Evolutionary conservation across 2,113 vertebrate species (phyloP).

Genomic region (Caranx ignobilis): DNA sequence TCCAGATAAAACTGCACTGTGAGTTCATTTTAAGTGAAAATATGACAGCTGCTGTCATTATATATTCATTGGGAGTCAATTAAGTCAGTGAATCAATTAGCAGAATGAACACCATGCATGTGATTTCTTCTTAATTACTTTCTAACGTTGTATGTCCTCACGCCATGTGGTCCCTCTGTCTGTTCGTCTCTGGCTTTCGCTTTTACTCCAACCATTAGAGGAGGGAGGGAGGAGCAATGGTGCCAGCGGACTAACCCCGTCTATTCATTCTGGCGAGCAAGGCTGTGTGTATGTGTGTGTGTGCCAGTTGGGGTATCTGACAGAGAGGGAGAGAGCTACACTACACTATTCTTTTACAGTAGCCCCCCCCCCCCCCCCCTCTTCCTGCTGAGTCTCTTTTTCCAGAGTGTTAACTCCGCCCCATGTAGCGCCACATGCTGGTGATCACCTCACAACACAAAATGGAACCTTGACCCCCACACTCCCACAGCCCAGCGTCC

Average conservation of each 20-base stretch:
- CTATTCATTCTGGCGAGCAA: neutral
- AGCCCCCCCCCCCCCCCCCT: neutral
- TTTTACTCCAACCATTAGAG: conserved; percentile 12
- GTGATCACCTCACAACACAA: conserved; percentile 43
- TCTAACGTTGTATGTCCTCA: conserved; percentile 59
- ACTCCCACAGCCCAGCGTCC: neutral
- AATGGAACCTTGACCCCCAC: conserved; percentile 65
- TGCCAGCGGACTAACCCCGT: conserved; percentile 30
- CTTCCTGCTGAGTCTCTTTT: conserved; percentile 25
- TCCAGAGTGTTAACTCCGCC: conserved; percentile 42
- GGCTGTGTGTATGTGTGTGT: conserved; percentile 2
- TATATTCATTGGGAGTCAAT: conserved; percentile 78
- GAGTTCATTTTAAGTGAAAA: conserved; percentile 58
- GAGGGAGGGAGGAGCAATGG: conserved; percentile 15
- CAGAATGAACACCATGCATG: conserved; percentile 66
- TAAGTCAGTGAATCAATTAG: conserved; percentile 78
- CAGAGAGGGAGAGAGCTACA: neutral
- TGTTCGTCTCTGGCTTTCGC: neutral
- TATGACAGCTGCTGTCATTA: conserved; percentile 77
- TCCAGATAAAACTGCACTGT: conserved; percentile 41
- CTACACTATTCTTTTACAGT: conserved; percentile 41
- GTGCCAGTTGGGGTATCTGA: conserved; percentile 30
- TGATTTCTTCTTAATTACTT: conserved; percentile 75
- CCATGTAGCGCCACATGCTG: conserved; percentile 51
- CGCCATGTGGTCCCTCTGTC: conserved; percentile 61